Conservation (phyloP, 1,140 invertebrate species). For the Ylistrum balloti region DNA sequence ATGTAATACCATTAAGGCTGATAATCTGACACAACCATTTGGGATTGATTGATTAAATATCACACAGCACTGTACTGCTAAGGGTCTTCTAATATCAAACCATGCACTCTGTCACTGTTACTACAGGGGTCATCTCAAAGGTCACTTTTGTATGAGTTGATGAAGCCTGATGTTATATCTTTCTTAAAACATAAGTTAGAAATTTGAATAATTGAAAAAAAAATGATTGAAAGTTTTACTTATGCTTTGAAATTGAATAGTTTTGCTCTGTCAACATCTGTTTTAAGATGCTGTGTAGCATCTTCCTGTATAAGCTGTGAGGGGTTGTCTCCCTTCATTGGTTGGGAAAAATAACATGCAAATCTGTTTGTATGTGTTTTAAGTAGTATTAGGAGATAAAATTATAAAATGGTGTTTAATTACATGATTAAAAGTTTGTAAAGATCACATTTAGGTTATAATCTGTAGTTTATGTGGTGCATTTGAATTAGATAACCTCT, state of each 20-base stretch:
- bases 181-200: not conserved
- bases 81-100: not conserved
- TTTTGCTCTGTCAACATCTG: too few species aligned
- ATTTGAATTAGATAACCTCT: too few species aligned
- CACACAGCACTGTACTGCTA: not conserved
- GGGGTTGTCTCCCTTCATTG: not conserved
- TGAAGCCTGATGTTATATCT: too few species aligned
- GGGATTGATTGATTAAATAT: slow-evolving; percentile 22
- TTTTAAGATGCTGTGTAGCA: too few species aligned
- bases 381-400: not conserved
- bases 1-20: slow-evolving; percentile 32
- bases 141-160: not conserved
- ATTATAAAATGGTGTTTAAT: too few species aligned
- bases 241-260: too few species aligned
- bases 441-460: too few species aligned
- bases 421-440: too few species aligned
- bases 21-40: not conserved
- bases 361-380: not conserved
- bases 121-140: slow-evolving; percentile 16
- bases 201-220: too few species aligned
- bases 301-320: not conserved
- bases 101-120: not conserved
- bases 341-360: not conserved
- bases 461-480: too few species aligned
- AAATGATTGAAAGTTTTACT: too few species aligned